Base-by-base conservation (phyloP, 2,113 vertebrate genomes). In the Myrmecophaga tridactyla region DNA sequence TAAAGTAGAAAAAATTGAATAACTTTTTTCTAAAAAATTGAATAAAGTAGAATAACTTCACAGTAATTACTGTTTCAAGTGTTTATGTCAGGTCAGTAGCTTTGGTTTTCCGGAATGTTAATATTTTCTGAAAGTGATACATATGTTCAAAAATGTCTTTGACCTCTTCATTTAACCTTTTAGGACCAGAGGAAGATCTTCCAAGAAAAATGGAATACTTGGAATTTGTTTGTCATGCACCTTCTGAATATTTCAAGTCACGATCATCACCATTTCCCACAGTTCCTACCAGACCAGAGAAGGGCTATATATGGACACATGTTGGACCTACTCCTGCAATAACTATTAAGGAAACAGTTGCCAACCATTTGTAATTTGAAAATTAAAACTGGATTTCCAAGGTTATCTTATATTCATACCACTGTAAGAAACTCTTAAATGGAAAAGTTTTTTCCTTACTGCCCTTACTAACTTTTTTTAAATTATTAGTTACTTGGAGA, bases 131-230 rank as follows among this genome's bases (percentile, higher is more conserved):
- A 86, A 78, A 88, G 78, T 72, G 43, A 82, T 36, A 34, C 13
- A 31, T 46, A 4, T 56, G 34, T 73, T 80, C 20, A 80, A 77
- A 97, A 93, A 69, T 89, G 41, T 95, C 20, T 75, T 82, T 78
- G 72, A 65, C 58, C 21, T 96, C 91, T 86, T 31, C 51, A 29
- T 53, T 67, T 88, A 20, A 80, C 90, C 27, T 51, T 88, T 46
- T 91, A 99, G 99, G 99, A 94, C 99, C 99, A 97, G 99, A 99
- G 96, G 99, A 99, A 97, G 99, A 99, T 96, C 99, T 99, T 65
- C 99, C 99, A 25, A 99, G 99, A 92, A 99, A 99, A 97, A 99
- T 99, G 99, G 99, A 99, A 87, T 99, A 99, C 97, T 98, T 99
- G 94, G 99, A 99, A 97, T 99, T 99, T 98, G 99, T 99, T 80